phyloP scores from a whole-genome alignment of 2,113 vertebrate genomes.

The Brevimyrus niger region DNA sequence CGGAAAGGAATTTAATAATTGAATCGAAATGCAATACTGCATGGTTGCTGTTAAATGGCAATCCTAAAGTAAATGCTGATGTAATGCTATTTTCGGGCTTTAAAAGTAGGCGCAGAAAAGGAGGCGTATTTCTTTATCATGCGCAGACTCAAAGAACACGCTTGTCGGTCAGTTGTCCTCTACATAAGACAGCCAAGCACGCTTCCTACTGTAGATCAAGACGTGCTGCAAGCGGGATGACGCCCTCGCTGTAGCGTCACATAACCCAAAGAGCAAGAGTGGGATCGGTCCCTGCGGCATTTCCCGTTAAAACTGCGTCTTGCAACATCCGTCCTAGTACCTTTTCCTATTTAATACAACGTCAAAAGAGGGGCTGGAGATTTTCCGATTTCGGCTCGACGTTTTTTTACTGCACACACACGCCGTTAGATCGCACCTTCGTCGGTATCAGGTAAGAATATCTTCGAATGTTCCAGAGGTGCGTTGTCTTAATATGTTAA shows the following conservation, averaged over 20 bases:
- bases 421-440: constrained; percentile 43
- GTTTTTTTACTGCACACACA: constrained; percentile 38
- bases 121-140: constrained; percentile 19
- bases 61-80: constrained; percentile 10
- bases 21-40: neutral
- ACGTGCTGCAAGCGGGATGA: constrained; percentile 62
- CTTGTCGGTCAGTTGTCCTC: neutral
- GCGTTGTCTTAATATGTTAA: constrained; percentile 17
- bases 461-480: neutral
- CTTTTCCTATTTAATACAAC: neutral
- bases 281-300: constrained; percentile 56
- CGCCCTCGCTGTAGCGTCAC: constrained; percentile 55
- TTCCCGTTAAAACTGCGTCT: constrained; percentile 46
- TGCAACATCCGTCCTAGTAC: constrained; percentile 1
- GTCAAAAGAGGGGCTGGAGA: constrained; percentile 38
- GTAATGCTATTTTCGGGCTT: constrained; percentile 11
- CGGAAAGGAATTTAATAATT: neutral
- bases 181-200: constrained; percentile 35
- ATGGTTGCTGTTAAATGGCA: neutral
- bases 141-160: constrained; percentile 21
- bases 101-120: constrained; percentile 25
- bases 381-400: constrained; percentile 41
- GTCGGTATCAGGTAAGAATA: constrained; percentile 57
- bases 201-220: constrained; percentile 40
- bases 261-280: constrained; percentile 43